phyloP scores from a whole-genome alignment of 92 coral and sea anemone genomes.

The Porites lobata region DNA sequence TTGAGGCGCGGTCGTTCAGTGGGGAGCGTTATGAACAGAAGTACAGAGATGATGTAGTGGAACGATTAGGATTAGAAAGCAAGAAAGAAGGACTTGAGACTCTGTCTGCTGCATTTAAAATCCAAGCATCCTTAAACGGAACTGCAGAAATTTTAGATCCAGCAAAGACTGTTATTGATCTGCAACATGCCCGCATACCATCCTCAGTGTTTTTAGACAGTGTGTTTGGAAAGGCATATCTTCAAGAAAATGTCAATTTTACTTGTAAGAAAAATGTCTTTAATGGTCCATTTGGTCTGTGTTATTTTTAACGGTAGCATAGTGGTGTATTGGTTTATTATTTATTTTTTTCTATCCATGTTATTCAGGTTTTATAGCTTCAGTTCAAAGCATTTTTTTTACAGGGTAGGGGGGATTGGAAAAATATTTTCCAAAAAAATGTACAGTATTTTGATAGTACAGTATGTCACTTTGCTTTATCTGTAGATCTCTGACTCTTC shows the following conservation, averaged over 20 bases:
- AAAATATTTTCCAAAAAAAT: neutral
- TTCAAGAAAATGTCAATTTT: conserved; percentile 74
- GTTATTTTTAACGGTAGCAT: conserved; percentile 61
- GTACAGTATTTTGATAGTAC: neutral
- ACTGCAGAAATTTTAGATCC: conserved; percentile 13
- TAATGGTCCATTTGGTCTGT: conserved; percentile 90
- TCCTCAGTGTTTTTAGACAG: conserved; percentile 61
- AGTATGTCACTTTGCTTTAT: neutral
- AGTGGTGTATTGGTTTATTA: neutral
- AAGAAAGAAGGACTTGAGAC: conserved; percentile 71
- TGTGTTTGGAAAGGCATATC: conserved; percentile 78
- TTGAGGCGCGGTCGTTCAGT: conserved; percentile 2
- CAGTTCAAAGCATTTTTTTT: neutral
- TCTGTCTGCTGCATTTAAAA: conserved; percentile 73
- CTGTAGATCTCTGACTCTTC: neutral
- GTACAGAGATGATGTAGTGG: conserved; percentile 64
- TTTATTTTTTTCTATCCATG: too few relatives aligned
- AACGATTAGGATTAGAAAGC: conserved; percentile 60
- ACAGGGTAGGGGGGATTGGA: neutral
- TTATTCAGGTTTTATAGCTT: neutral
- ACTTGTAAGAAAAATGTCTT: conserved; percentile 84
- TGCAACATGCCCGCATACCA: conserved; percentile 23
- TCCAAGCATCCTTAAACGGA: conserved; percentile 54
- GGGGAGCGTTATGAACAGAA: conserved; percentile 41
- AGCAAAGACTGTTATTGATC: conserved; percentile 50